These are phyloP conservation scores for Eretmocerus hayati DNA, from an alignment of 2,888 invertebrate genomes.

Conservation along the genomic window DNA sequence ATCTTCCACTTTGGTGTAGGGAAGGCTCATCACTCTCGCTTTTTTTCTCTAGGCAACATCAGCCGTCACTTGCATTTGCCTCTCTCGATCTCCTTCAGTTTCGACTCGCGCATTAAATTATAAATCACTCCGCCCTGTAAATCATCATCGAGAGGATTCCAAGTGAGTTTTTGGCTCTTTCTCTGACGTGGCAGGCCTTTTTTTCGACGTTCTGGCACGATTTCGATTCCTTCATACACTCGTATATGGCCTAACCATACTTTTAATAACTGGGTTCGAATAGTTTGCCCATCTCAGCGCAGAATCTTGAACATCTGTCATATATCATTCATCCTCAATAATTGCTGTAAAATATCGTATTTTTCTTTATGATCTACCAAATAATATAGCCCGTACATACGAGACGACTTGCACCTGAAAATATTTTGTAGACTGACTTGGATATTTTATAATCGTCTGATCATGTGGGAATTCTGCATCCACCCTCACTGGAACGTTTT, in stretches of 20 bases:
- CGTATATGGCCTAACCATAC: no score
- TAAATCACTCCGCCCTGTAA: slow-evolving; percentile 41
- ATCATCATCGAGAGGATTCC: slow-evolving; percentile 31
- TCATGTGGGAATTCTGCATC: no score
- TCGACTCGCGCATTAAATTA: slow-evolving; percentile 21
- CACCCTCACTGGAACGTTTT: no score
- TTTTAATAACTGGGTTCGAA: slow-evolving; percentile 15
- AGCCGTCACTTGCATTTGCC: background rate
- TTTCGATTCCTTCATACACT: slow-evolving; percentile 17
- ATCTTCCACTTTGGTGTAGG: slow-evolving; percentile 44
- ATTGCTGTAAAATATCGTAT: slow-evolving; percentile 6
- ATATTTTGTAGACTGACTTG: no score
- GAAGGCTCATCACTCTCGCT: slow-evolving; percentile 16
- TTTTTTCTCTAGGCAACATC: background rate
- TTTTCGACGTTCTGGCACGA: slow-evolving; percentile 10
- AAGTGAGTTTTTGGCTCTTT: slow-evolving; percentile 33
- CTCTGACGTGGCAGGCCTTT: slow-evolving; percentile 6
- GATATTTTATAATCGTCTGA: no score
- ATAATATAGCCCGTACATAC: no score
- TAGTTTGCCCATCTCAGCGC: background rate
- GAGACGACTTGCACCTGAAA: no score
- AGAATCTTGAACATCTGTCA: slow-evolving; percentile 3
- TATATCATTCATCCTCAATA: slow-evolving; percentile 17
- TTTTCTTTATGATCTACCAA: no score
- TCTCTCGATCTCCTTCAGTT: slow-evolving; percentile 26